Conservation (phyloP, 2,888 invertebrate species). For the Iphiclides podalirius region DNA sequence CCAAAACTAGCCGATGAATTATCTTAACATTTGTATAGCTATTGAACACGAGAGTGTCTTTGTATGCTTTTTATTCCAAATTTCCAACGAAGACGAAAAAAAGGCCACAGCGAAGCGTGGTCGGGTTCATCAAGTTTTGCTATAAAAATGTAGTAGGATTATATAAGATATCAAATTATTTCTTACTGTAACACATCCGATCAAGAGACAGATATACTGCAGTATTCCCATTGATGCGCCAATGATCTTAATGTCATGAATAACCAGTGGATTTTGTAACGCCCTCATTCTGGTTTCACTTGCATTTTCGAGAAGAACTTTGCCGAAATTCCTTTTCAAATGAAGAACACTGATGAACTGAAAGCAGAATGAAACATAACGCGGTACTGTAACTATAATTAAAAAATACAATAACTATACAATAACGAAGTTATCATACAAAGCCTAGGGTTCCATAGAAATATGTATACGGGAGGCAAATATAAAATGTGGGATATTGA, state of each 20-base stretch:
- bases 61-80: too few relatives aligned
- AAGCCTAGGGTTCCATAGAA: constrained; percentile 53
- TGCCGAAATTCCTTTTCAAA: constrained; percentile 51
- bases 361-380: too few relatives aligned
- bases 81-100: too few relatives aligned
- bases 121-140: too few relatives aligned
- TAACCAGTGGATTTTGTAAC: constrained; percentile 42
- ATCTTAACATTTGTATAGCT: too few relatives aligned
- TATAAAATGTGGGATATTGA: constrained; percentile 45
- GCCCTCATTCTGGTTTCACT: constrained; percentile 12
- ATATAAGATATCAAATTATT: too few relatives aligned
- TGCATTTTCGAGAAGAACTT: constrained; percentile 32
- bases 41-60: too few relatives aligned
- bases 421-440: constrained; percentile 47
- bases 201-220: constrained; percentile 54
- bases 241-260: constrained; percentile 63
- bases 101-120: too few relatives aligned
- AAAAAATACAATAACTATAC: too few relatives aligned
- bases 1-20: too few relatives aligned
- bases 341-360: constrained; percentile 53
- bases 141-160: too few relatives aligned
- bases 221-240: constrained; percentile 55
- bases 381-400: too few relatives aligned
- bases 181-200: constrained; percentile 42
- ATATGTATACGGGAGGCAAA: constrained; percentile 51